Conservation (phyloP, 1,140 invertebrate species). For the Lycorma delicatula region DNA sequence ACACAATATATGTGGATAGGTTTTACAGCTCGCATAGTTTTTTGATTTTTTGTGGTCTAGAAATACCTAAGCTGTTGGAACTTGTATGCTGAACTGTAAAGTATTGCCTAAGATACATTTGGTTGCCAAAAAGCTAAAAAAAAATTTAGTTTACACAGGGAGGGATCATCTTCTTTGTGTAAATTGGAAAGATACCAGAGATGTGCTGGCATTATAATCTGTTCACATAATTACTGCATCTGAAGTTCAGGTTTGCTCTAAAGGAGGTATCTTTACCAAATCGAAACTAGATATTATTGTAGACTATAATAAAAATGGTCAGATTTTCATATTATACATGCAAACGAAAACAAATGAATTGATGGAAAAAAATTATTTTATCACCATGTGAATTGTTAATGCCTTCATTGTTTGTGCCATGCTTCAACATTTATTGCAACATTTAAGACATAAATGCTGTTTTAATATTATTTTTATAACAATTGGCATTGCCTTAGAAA, state of each 20-base stretch:
- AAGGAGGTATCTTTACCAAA: not conserved
- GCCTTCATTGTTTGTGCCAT: conserved; percentile 1
- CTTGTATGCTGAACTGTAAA: too few relatives aligned
- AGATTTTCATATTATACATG: conserved; percentile 7
- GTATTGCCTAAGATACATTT: too few relatives aligned
- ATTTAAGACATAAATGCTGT: not conserved
- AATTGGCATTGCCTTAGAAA: conserved; percentile 3
- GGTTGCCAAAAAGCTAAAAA: too few relatives aligned
- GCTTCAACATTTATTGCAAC: not conserved
- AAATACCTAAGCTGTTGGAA: too few relatives aligned
- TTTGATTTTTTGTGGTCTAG: too few relatives aligned
- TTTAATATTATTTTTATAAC: not conserved
- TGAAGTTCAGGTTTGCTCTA: not conserved
- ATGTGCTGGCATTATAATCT: not conserved
- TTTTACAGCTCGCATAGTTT: too few relatives aligned
- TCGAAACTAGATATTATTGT: conserved; percentile 6
- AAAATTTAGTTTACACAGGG: not conserved
- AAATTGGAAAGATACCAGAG: conserved; percentile 12
- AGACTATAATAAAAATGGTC: conserved; percentile 7
- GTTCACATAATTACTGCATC: not conserved
- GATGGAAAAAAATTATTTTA: conserved; percentile 12
- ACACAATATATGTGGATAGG: too few relatives aligned
- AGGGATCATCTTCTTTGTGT: conserved; percentile 10
- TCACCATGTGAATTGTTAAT: conserved; percentile 7
- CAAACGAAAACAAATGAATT: conserved; percentile 10